Evolutionary conservation across 2,797 vertebrate genomes (phyloP), one percentile per base, ranked within the genome.

Genomic region (Setipinna tenuifilis): DNA sequence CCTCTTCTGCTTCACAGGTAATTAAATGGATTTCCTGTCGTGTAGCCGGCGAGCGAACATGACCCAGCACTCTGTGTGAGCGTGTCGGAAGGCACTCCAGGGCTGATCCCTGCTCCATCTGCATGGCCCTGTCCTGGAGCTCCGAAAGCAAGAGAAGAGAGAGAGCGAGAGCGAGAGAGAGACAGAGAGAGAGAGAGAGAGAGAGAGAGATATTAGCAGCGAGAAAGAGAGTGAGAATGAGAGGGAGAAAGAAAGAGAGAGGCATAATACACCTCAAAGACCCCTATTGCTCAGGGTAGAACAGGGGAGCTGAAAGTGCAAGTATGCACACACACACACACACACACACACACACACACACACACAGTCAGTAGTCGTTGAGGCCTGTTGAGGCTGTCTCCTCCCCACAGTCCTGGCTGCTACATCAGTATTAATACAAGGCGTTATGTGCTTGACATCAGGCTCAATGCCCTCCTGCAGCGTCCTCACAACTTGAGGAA

Each of bases 21-120:
- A 99, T 99, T 99, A 98, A 98, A 99, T 99, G 97, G 98, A 99
- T 99, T 99, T 99, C 97, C 97, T 99, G 98, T 99, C 98, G 97
- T 99, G 98, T 99, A 98, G 96, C 97, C 96, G 94, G 95, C 83
- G 82, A 96, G 91, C 96, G 97, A 98, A 98, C 97, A 98, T 96
- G 97, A 97, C 96, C 97, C 96, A 96, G 97, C 96, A 97, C 96
- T 96, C 95, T 93, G 92, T 92, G 93, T 92, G 95, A 91, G 96
- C 96, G 94, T 95, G 94, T 97, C 91, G 93, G 95, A 96, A 96
- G 95, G 92, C 95, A 96, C 96, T 97, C 96, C 92, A 92, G 96
- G 95, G 96, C 96, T 94, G 91, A 94, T 94, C 94, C 92, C 93
- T 92, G 93, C 94, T 95, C 95, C 94, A 94, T 95, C 93, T 95